These are phyloP conservation scores for Orthosia gracilis DNA, from an alignment of 2,888 invertebrate genomes.

Conservation along the genomic window DNA sequence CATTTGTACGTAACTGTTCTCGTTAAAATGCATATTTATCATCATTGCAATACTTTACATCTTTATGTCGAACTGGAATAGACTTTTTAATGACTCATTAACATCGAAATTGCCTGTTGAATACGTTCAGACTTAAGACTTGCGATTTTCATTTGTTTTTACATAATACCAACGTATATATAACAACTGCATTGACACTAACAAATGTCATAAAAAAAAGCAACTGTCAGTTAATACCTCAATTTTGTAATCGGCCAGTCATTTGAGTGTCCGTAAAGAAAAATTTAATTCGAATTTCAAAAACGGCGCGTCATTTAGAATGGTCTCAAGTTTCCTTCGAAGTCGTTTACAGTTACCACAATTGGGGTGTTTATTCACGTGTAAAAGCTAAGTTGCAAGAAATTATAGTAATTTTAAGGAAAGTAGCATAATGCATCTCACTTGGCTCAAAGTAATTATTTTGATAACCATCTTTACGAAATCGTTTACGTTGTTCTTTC, in stretches of 20 bases:
- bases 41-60: constrained; percentile 28
- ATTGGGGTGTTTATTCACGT: constrained; percentile 29
- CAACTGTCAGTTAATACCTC: neutral
- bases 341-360: constrained; percentile 30
- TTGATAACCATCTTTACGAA: constrained; percentile 64
- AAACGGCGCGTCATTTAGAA: constrained; percentile 19
- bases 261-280: neutral
- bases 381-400: constrained; percentile 30
- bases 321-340: constrained; percentile 9
- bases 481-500: constrained; percentile 48
- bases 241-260: neutral
- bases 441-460: constrained; percentile 44
- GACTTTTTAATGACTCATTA: constrained; percentile 17
- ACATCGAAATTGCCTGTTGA: neutral
- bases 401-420: constrained; percentile 55
- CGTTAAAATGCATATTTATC: constrained; percentile 43
- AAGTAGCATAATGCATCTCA: constrained; percentile 46
- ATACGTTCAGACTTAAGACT: neutral
- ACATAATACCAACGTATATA: neutral
- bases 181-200: neutral
- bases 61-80: constrained; percentile 14
- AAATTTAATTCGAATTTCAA: constrained; percentile 38
- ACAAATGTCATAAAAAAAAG: neutral
- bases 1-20: constrained; percentile 6
- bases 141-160: neutral